Percentiles rank a stretch among this genome's conserved stretches.
phyloP scores from a whole-genome alignment of 2,797 vertebrate species.

The Geotrypetes seraphini region DNA sequence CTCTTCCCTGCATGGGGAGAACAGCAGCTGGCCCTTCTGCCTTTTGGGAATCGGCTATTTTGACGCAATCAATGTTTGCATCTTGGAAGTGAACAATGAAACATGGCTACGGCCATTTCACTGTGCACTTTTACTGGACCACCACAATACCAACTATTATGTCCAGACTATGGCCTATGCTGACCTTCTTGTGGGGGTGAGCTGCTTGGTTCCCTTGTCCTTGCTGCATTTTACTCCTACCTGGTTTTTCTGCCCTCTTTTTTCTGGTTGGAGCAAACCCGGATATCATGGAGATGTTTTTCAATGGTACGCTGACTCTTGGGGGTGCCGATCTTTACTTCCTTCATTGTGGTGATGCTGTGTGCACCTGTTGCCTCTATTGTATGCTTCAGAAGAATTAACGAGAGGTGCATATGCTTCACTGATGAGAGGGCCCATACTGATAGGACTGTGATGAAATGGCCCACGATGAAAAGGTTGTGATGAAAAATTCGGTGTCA shows the following conservation, averaged over 20 bases:
- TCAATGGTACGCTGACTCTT: constrained; percentile 78
- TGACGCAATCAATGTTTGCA: constrained; percentile 75
- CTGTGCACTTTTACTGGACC: constrained; percentile 90
- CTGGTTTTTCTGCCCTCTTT: constrained; percentile 87
- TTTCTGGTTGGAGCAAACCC: constrained; percentile 93
- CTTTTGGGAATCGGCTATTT: constrained; percentile 81
- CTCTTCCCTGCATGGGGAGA: constrained; percentile 77
- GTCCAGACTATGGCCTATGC: constrained; percentile 98
- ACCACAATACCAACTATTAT: constrained; percentile 94
- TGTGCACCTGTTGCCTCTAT: constrained; percentile 87
- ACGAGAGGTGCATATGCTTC: too few species aligned
- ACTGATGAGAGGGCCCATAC: too few species aligned
- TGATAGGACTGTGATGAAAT: too few species aligned
- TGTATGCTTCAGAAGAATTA: constrained; percentile 95
- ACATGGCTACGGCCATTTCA: constrained; percentile 88
- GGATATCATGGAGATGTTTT: constrained; percentile 95
- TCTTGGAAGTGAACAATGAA: too few species aligned
- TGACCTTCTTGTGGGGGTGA: constrained; percentile 89
- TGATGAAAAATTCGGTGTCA: too few species aligned
- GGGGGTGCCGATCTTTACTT: constrained; percentile 82
- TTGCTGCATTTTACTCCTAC: constrained; percentile 85
- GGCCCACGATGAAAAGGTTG: too few species aligned
- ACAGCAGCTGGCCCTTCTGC: constrained; percentile 78
- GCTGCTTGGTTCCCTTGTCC: constrained; percentile 89
- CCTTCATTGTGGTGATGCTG: constrained; percentile 84